Percentiles rank a stretch among this genome's conserved stretches.
These are phyloP conservation scores for Gorsachius goisagi DNA, from an alignment of 2,113 vertebrate genomes.

Conservation along the genomic window DNA sequence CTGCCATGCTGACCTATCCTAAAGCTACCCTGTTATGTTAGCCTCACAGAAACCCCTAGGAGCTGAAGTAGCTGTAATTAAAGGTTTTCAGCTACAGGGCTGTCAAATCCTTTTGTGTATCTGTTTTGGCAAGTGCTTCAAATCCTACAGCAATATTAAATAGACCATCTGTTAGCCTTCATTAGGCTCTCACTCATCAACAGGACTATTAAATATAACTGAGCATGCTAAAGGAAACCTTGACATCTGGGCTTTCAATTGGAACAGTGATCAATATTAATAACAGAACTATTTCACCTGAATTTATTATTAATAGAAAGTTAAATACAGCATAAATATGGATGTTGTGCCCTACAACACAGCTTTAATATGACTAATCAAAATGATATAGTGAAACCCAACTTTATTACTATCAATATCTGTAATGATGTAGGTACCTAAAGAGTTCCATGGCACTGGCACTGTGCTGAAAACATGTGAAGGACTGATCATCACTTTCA, in stretches of 20 bases:
- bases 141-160: constrained; percentile 76
- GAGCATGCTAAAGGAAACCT: constrained; percentile 61
- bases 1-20: constrained; percentile 9
- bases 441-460: background rate
- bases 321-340: constrained; percentile 73
- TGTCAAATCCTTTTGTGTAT: constrained; percentile 76
- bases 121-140: constrained; percentile 75
- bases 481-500: background rate
- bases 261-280: constrained; percentile 79
- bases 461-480: background rate
- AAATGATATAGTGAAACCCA: constrained; percentile 42
- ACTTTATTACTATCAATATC: background rate
- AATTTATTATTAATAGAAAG: constrained; percentile 78
- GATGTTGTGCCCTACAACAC: constrained; percentile 58
- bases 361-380: constrained; percentile 52
- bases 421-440: background rate
- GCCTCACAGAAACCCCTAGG: constrained; percentile 18
- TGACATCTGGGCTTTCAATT: constrained; percentile 76
- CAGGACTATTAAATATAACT: constrained; percentile 75
- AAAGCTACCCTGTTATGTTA: constrained; percentile 7
- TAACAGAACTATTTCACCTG: constrained; percentile 69
- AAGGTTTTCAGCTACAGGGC: constrained; percentile 71
- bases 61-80: constrained; percentile 76
- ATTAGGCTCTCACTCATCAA: constrained; percentile 77
- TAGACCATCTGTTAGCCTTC: constrained; percentile 82